Evolutionary conservation across 2,888 invertebrate species (phyloP), one percentile per base, ranked within the genome.

Genomic region (Harpalus rubripes): DNA sequence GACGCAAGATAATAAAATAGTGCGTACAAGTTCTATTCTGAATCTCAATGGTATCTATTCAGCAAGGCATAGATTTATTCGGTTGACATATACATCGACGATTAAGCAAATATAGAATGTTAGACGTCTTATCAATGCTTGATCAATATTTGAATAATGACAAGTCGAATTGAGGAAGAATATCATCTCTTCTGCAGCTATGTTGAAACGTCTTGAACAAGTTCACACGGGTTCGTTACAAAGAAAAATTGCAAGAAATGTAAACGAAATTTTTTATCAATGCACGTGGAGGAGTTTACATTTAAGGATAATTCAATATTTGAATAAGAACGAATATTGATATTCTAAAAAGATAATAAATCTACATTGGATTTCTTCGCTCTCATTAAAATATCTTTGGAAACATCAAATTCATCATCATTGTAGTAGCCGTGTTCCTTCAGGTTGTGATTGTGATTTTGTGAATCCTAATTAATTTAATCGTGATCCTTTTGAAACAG

Each of bases 51-150:
- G 16, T 56, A 56, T 58, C 58, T 56, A 44, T 58, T 56, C 76
- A 76, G 5, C 15, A 4, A 58, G 12, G 32, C 32, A 58, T 26
- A 78, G 41, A 58, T 22, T 61, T 80, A 80, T 59, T 80, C 16
- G 39, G 3, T 26, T 81, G 81, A 65, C 81, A 65, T 65, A 81
- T 59, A 16, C 59, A 65, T 44, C 15, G 7, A 15, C 44, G 81
- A 81, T 83, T 83, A 83, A 76, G 65, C 52, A 81, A 81, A 83
- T 83, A 83, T 83, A 32, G 56, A 61, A 81, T 81, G 81, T 81
- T 65, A 22, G 44, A 65, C 5, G 15, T 22, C 63, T 81, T 81
- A 81, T 81, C 81, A 15, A 59, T 61, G 22, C 44, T 63, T n/a
- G 7, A 65, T 81, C 81, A 81, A 81, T 81, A 81, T 81, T 81